Conservation (phyloP, 2,113 vertebrate genomes). For the Cololabis saira region DNA sequence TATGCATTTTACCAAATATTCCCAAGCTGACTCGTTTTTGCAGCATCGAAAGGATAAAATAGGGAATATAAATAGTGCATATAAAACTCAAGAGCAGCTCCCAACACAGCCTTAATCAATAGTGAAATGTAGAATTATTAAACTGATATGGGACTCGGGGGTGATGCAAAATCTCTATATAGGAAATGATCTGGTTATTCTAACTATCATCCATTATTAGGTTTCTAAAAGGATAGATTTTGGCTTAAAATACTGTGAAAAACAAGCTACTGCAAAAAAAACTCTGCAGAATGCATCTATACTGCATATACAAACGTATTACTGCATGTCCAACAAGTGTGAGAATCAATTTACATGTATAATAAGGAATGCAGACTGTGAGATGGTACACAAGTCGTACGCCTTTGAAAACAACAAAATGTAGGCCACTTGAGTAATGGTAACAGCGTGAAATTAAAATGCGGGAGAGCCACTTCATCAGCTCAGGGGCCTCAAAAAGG, state of each 20-base stretch:
- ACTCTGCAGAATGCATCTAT: not conserved
- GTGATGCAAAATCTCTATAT: conserved; percentile 18
- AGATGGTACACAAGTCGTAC: conserved; percentile 5
- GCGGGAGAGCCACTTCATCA: conserved; percentile 42
- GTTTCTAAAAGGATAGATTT: conserved; percentile 14
- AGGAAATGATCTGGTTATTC: conserved; percentile 18
- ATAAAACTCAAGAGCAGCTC: not conserved
- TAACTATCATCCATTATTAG: conserved; percentile 21
- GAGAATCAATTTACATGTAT: not conserved
- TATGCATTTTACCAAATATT: conserved; percentile 1
- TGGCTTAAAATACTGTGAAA: conserved; percentile 5
- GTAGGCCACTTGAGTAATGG: conserved; percentile 7
- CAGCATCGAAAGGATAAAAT: not conserved
- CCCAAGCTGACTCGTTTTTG: not conserved
- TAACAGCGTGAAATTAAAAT: conserved; percentile 51
- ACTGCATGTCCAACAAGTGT: not conserved
- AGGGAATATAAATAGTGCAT: too few relatives aligned
- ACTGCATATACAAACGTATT: not conserved
- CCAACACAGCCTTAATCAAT: conserved; percentile 10
- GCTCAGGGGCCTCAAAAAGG: conserved; percentile 40
- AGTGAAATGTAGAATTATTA: conserved; percentile 37
- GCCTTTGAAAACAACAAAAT: conserved; percentile 24
- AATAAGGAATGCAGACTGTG: conserved; percentile 2
- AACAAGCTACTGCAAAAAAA: conserved; percentile 12
- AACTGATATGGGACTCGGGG: conserved; percentile 26